Percentiles rank a stretch among this genome's conserved stretches.
These are phyloP conservation scores for Phengaris arion DNA, from an alignment of 2,888 invertebrate genomes.

Conservation along the genomic window DNA sequence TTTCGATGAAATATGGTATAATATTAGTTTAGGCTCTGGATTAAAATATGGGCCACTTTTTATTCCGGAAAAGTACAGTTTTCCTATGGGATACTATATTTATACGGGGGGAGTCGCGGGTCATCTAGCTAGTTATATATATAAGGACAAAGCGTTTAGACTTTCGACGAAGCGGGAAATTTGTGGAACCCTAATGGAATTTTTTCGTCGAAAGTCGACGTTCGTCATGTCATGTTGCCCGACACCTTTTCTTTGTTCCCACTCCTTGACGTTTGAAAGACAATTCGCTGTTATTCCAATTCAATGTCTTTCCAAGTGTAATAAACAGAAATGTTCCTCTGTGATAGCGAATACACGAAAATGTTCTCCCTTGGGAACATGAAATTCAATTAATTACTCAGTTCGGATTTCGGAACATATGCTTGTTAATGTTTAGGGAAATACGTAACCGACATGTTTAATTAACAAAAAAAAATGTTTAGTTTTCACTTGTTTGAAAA, in stretches of 20 bases:
- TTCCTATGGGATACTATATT: too few relatives aligned
- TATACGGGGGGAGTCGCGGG: too few relatives aligned
- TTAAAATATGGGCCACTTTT: too few relatives aligned
- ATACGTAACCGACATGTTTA: too few relatives aligned
- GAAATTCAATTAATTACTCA: neutral
- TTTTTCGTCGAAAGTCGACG: slow-evolving; percentile 18
- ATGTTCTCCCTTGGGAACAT: neutral
- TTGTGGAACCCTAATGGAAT: slow-evolving; percentile 1
- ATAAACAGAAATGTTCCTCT: slow-evolving; percentile 23
- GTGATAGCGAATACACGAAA: neutral
- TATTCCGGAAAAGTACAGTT: too few relatives aligned
- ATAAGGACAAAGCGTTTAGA: neutral
- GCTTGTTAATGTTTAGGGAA: too few relatives aligned
- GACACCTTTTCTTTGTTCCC: slow-evolving; percentile 13
- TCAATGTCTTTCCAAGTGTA: slow-evolving; percentile 6
- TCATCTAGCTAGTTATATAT: too few relatives aligned
- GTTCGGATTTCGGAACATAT: too few relatives aligned
- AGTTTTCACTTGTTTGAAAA: too few relatives aligned
- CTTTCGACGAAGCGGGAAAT: neutral
- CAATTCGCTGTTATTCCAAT: slow-evolving; percentile 22
- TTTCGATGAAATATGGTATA: too few relatives aligned
- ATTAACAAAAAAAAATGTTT: too few relatives aligned
- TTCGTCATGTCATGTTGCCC: neutral
- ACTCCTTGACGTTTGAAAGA: slow-evolving; percentile 18
- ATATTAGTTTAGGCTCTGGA: too few relatives aligned